phyloP scores from a whole-genome alignment of 2,888 invertebrate species.

The Erebia palarica region DNA sequence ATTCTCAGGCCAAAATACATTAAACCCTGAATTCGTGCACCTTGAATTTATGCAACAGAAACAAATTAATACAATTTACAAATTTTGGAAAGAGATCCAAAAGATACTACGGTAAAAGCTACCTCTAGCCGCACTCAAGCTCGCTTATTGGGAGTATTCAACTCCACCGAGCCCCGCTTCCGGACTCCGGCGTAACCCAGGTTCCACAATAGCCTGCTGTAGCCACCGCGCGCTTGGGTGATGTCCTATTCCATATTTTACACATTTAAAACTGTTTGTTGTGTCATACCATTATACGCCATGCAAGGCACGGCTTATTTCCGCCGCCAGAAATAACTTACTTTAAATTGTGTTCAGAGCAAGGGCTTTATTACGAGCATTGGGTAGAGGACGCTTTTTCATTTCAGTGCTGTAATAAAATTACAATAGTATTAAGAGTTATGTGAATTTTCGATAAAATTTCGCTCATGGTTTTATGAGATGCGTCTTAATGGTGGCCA shows the following conservation, averaged over 20 bases:
- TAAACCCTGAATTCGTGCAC: too few species aligned
- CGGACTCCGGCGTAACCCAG: slow-evolving; percentile 67
- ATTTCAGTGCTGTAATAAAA: slow-evolving; percentile 61
- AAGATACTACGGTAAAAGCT: not conserved
- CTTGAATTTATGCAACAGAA: not conserved
- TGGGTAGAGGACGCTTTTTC: slow-evolving; percentile 67
- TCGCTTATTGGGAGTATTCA: slow-evolving; percentile 25
- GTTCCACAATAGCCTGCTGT: slow-evolving; percentile 60
- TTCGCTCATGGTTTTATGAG: slow-evolving; percentile 49
- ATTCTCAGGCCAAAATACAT: too few species aligned
- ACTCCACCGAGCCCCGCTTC: slow-evolving; percentile 55
- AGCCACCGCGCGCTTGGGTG: slow-evolving; percentile 70
- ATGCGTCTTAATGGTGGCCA: slow-evolving; percentile 58
- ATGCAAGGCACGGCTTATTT: slow-evolving; percentile 78
- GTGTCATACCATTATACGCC: slow-evolving; percentile 81
- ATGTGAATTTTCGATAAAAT: slow-evolving; percentile 56
- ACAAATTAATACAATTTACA: not conserved
- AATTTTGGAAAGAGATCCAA: slow-evolving; percentile 4
- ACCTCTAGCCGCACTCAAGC: slow-evolving; percentile 9
- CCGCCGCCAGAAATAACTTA: slow-evolving; percentile 72
- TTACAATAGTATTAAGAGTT: slow-evolving; percentile 59
- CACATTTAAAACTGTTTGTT: slow-evolving; percentile 82
- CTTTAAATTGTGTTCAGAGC: slow-evolving; percentile 75
- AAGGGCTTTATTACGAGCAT: slow-evolving; percentile 70
- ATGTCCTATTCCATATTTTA: slow-evolving; percentile 78